Evolutionary conservation across 1,140 invertebrate species (phyloP).

Genomic region (Pseudachorutes palmiensis): DNA sequence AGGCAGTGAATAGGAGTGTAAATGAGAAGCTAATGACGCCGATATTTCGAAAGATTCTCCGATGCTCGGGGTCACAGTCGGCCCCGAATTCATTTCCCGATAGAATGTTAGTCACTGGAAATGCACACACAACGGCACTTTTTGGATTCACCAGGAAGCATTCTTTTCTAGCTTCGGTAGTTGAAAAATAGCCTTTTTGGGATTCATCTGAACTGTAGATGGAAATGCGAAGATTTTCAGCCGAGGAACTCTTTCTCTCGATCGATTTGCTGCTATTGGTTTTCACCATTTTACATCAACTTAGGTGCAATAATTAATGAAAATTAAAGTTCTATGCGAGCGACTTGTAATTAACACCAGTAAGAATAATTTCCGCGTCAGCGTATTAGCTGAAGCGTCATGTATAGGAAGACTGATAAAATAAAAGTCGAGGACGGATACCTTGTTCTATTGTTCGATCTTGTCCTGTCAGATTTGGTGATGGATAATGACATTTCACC

Average conservation of each 20-base stretch:
- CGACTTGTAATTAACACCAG: too few relatives aligned
- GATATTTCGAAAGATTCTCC: slow-evolving; percentile 80
- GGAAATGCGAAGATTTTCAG: background rate
- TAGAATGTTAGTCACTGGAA: background rate
- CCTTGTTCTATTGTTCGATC: too few relatives aligned
- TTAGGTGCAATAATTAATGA: too few relatives aligned
- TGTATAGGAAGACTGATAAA: too few relatives aligned
- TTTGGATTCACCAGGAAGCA: background rate
- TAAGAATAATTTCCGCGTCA: too few relatives aligned
- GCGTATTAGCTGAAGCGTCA: too few relatives aligned
- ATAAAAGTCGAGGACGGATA: too few relatives aligned
- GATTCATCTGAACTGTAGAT: background rate
- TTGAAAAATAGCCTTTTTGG: background rate
- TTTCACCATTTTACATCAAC: background rate
- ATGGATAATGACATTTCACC: background rate
- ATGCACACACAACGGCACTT: background rate
- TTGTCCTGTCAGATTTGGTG: background rate
- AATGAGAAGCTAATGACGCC: slow-evolving; percentile 75
- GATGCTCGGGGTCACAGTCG: slow-evolving; percentile 59
- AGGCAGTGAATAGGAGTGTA: slow-evolving; percentile 88
- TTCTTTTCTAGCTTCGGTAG: background rate
- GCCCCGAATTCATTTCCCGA: slow-evolving; percentile 23
- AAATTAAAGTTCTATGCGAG: too few relatives aligned
- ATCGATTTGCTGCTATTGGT: background rate
- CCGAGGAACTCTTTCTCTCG: background rate